Percentiles rank a stretch among this genome's conserved stretches.
phyloP scores from a whole-genome alignment of 2,888 invertebrate genomes.

The Agrochola lota region DNA sequence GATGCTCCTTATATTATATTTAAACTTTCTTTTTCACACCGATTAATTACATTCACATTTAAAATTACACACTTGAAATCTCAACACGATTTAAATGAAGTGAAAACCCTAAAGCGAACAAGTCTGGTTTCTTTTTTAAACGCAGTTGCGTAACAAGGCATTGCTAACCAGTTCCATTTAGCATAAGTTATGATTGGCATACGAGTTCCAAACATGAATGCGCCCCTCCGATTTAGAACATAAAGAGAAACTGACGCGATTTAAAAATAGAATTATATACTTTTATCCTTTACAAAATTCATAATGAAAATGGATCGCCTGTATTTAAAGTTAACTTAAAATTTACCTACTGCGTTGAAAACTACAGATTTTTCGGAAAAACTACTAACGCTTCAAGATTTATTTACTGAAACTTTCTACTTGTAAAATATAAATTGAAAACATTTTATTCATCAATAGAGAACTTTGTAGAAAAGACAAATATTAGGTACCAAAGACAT shows the following conservation, averaged over 20 bases:
- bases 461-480: not conserved
- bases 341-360: not conserved
- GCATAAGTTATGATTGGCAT: conserved; percentile 64
- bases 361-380: not conserved
- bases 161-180: conserved; percentile 67
- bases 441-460: not conserved
- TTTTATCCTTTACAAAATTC: conserved; percentile 10
- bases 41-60: conserved; percentile 51
- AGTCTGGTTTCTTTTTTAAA: conserved; percentile 67
- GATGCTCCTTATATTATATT: conserved; percentile 27
- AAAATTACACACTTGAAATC: conserved; percentile 54
- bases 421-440: not conserved
- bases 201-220: conserved; percentile 60
- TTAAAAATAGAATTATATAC: conserved; percentile 32
- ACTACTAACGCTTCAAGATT: not conserved
- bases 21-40: conserved; percentile 44
- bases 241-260: conserved; percentile 54
- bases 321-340: not conserved
- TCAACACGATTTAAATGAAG: conserved; percentile 57
- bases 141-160: conserved; percentile 61
- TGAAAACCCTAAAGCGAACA: conserved; percentile 64
- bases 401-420: not conserved
- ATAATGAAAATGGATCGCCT: not conserved
- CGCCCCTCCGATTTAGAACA: conserved; percentile 61
- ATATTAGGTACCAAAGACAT: not conserved